Base-by-base conservation (phyloP, 2,888 invertebrate species). In the Sceliomorpha sp. region DNA sequence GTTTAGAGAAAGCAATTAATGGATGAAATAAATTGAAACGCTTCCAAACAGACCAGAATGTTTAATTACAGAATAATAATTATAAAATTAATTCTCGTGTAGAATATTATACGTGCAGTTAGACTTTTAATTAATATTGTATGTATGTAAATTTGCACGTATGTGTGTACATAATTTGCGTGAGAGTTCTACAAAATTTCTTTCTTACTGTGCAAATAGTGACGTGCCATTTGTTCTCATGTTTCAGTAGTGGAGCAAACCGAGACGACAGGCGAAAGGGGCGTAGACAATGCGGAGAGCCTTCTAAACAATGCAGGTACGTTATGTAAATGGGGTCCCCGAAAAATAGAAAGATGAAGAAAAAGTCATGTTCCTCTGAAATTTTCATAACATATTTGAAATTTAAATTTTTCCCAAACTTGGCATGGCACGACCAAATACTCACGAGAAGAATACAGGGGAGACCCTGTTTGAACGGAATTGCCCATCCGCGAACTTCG, bases 171-270 rank as follows among this genome's bases (percentile, higher is more conserved):
- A 56, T 50, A 56, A 56, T 56, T 64, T 64, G 31, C 9, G 24
- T 42, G 20, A 32, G 24, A 45, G 39, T 14, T 20, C 10, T 6
- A 45, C 32, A 9, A 56, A 64, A 56, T 56, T 40, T 44, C 15
- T 58, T 10, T 29, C 20, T 44, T 56, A 39, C 31, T 2, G 40
- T 14, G 48, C 5, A 53, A 51, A 56, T 53, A 45, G 51, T 69
- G 53, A 69, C 47, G 56, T 15, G 55, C 56, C 42, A 60, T 64
- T 58, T 56, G 36, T 67, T 60, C 68, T 67, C 60, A 64, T 66
- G 58, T 78, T 78, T 62, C 66, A 79, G 76, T 76, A 26, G 72
- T 70, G 27, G 80, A 81, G 47, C 78, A 81, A 17, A 50, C 70
- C 40, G 51, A 59, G 34, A 56, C 64, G 58, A 67, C 56, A 44